Conservation (phyloP, 2,888 invertebrate genomes). For the Desoria tigrina region DNA sequence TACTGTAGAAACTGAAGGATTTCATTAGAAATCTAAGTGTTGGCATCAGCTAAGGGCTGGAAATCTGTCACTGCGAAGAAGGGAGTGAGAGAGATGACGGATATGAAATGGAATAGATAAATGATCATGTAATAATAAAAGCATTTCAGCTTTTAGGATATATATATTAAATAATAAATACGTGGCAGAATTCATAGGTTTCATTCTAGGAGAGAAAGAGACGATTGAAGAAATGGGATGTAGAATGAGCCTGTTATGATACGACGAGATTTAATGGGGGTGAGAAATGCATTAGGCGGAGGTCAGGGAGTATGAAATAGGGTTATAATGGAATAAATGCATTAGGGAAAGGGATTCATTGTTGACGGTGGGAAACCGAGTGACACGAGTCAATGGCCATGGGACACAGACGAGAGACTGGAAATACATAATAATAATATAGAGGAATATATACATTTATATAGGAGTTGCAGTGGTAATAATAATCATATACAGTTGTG, state of each 20-base stretch:
- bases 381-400: constrained; percentile 53
- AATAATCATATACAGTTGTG: too few relatives aligned
- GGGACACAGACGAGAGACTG: constrained; percentile 14
- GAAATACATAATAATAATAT: neutral
- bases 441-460: too few relatives aligned
- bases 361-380: constrained; percentile 53
- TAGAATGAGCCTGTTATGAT: constrained; percentile 32
- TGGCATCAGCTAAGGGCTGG: neutral
- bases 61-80: neutral
- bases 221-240: constrained; percentile 16
- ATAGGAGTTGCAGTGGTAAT: too few relatives aligned
- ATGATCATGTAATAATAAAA: constrained; percentile 31
- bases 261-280: constrained; percentile 53
- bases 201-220: constrained; percentile 9
- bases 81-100: constrained; percentile 10
- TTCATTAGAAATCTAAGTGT: neutral
- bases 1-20: neutral
- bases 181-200: constrained; percentile 25
- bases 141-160: constrained; percentile 25
- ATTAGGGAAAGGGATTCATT: constrained; percentile 49
- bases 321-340: constrained; percentile 54
- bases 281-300: constrained; percentile 51
- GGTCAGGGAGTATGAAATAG: constrained; percentile 52
- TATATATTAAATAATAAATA: too few relatives aligned
- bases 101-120: constrained; percentile 13